Conservation (phyloP, 2,888 invertebrate genomes). For the Ornithoptera alexandrae region DNA sequence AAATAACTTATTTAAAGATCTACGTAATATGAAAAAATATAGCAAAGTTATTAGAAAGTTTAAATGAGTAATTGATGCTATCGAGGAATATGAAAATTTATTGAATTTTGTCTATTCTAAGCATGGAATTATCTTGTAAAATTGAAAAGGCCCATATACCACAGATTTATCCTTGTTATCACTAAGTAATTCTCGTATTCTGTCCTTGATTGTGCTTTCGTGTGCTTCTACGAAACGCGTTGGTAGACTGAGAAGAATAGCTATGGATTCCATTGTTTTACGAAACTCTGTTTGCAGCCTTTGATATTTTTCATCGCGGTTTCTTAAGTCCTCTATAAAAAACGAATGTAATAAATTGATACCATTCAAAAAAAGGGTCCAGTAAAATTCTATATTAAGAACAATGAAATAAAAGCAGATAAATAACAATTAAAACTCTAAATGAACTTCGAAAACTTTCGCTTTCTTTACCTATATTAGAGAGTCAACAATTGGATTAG, state of each 20-base stretch:
- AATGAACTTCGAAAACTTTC: too few relatives aligned
- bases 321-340: slow-evolving; percentile 83
- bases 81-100: not conserved
- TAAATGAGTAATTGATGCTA: not conserved
- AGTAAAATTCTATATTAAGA: not conserved
- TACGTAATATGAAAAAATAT: not conserved
- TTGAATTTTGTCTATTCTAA: not conserved
- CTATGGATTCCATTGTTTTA: slow-evolving; percentile 85
- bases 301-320: slow-evolving; percentile 84
- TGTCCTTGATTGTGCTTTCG: slow-evolving; percentile 88
- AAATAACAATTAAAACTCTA: not conserved
- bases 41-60: not conserved
- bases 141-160: slow-evolving; percentile 73
- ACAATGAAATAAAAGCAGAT: not conserved
- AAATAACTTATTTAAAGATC: not conserved
- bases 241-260: slow-evolving; percentile 85
- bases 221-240: slow-evolving; percentile 87
- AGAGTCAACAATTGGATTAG: too few relatives aligned
- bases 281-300: slow-evolving; percentile 84
- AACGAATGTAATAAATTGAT: not conserved
- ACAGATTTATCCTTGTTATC: slow-evolving; percentile 88
- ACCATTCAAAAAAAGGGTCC: not conserved
- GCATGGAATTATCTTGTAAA: not conserved
- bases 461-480: too few relatives aligned
- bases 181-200: slow-evolving; percentile 86